phyloP scores from a whole-genome alignment of 2,888 invertebrate species.

The Amiota mariae region DNA sequence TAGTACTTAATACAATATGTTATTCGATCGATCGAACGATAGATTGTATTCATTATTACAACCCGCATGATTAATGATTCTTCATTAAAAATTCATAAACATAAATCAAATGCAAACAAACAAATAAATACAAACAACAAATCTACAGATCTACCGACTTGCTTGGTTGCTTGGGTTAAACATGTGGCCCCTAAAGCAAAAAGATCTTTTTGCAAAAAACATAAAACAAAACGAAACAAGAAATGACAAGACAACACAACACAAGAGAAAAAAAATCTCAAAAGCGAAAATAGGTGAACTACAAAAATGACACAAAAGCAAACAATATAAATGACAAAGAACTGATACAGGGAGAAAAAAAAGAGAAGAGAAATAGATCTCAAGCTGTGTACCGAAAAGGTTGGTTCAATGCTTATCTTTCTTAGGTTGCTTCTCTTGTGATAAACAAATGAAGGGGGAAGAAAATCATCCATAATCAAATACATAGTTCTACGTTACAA shows the following conservation, averaged over 20 bases:
- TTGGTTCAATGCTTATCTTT: constrained; percentile 3
- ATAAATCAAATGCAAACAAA: constrained; percentile 49
- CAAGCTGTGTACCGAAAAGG: constrained; percentile 8
- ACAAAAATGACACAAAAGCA: constrained; percentile 50
- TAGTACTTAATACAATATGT: too few species aligned
- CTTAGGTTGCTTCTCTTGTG: constrained; percentile 17
- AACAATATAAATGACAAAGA: constrained; percentile 54
- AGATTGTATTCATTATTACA: constrained; percentile 3
- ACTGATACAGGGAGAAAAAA: too few species aligned
- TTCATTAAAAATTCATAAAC: constrained; percentile 62
- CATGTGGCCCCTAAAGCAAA: constrained; percentile 28
- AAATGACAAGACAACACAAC: constrained; percentile 40
- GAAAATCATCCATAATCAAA: too few species aligned
- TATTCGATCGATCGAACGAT: neutral
- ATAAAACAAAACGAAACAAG: neutral
- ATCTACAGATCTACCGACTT: neutral
- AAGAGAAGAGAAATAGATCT: neutral
- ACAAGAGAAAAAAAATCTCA: constrained; percentile 46
- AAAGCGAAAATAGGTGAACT: constrained; percentile 35
- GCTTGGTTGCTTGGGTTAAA: constrained; percentile 11
- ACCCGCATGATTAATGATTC: constrained; percentile 62
- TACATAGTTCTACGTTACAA: too few species aligned
- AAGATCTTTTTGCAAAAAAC: constrained; percentile 29
- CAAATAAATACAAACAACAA: constrained; percentile 32
- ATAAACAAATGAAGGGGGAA: too few species aligned